These are phyloP conservation scores for Leuciscus waleckii DNA, from an alignment of 2,797 vertebrate genomes.

Conservation along the genomic window DNA sequence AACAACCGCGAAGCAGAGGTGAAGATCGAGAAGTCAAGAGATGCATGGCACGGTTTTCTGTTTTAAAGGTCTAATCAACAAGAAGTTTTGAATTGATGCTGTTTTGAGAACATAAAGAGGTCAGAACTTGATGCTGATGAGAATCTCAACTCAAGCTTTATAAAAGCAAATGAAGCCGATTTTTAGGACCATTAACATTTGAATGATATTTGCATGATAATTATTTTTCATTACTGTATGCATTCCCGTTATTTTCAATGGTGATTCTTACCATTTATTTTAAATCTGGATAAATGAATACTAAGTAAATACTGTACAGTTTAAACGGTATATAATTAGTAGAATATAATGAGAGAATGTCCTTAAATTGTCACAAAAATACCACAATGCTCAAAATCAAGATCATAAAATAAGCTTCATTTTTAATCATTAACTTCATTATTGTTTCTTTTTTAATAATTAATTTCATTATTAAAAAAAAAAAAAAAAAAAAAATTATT, in stretches of 20 bases:
- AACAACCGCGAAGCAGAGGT: background rate
- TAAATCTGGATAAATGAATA: background rate
- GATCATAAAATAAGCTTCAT: background rate
- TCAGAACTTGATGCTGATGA: background rate
- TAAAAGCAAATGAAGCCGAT: background rate
- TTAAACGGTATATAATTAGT: background rate
- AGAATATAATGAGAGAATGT: background rate
- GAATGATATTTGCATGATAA: background rate
- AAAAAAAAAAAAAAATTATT: too few species aligned
- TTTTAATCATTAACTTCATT: background rate
- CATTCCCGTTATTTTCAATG: background rate
- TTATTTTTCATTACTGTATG: background rate
- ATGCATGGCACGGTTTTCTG: background rate
- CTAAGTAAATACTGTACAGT: background rate
- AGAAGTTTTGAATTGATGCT: background rate
- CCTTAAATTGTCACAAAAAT: background rate
- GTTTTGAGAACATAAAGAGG: background rate
- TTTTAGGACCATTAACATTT: background rate
- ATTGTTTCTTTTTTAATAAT: background rate
- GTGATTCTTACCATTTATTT: background rate
- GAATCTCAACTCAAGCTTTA: background rate
- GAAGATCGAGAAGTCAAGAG: background rate
- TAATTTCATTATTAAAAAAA: background rate
- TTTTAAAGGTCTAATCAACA: background rate
- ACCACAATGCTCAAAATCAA: background rate